Conservation (phyloP, 1,140 invertebrate genomes). For the Eulimnadia texana region DNA sequence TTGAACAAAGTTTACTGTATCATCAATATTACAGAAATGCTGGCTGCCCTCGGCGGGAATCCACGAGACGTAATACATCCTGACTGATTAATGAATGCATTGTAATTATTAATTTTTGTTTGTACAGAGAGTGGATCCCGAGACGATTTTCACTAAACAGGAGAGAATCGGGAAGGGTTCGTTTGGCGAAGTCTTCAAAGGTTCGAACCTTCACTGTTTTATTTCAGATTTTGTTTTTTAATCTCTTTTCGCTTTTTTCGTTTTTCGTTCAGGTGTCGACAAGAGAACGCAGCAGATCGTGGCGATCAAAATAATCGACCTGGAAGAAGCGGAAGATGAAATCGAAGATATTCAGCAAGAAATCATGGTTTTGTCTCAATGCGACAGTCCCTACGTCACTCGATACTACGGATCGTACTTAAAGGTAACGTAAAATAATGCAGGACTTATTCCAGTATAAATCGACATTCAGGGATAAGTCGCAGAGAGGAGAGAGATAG, state of each 20-base stretch:
- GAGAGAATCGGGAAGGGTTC: conserved; percentile 98
- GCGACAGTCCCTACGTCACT: conserved; percentile 96
- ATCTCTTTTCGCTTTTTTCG: not conserved
- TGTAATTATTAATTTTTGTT: conserved; percentile 29
- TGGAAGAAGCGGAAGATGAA: conserved; percentile 99
- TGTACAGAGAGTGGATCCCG: conserved; percentile 90
- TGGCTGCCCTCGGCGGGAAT: no score
- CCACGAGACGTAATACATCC: no score
- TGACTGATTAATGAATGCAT: no score
- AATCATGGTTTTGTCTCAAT: conserved; percentile 98
- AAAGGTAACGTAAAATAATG: conserved; percentile 55
- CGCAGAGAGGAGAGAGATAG: no score
- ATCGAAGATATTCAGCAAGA: conserved; percentile 99
- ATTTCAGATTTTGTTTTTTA: not conserved
- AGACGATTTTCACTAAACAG: conserved; percentile 97
- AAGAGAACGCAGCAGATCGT: conserved; percentile 95
- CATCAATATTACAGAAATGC: no score
- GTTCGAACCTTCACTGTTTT: no score
- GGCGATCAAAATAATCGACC: conserved; percentile 98
- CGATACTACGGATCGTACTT: conserved; percentile 96
- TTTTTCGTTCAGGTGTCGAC: conserved; percentile 57
- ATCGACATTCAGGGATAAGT: no score
- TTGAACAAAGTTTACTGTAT: no score
- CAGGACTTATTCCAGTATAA: no score
- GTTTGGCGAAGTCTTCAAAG: conserved; percentile 99